phyloP scores from a whole-genome alignment of 2,113 vertebrate species.

The Ciconia maguari region DNA sequence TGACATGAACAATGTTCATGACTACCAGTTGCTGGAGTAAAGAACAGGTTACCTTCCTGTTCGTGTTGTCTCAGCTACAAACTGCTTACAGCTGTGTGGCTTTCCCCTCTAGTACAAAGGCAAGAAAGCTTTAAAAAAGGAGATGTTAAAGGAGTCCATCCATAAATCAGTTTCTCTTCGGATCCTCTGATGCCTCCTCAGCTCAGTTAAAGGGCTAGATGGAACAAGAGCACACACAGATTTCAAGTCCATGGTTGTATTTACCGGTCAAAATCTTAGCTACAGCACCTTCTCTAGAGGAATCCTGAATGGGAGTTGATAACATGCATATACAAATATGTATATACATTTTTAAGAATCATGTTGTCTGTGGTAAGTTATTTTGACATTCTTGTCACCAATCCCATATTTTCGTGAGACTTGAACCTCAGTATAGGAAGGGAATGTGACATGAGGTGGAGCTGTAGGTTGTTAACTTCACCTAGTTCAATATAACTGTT shows the following conservation, averaged over 20 bases:
- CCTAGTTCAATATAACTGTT: background rate
- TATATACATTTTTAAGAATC: background rate
- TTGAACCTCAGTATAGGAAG: background rate
- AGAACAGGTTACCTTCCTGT: background rate
- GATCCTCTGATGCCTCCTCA: background rate
- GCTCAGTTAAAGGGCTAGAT: background rate
- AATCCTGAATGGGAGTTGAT: background rate
- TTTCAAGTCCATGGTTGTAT: background rate
- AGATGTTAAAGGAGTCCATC: background rate
- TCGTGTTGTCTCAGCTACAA: background rate
- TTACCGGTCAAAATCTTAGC: background rate
- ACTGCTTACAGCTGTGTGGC: background rate
- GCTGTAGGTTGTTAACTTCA: background rate
- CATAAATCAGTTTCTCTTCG: background rate
- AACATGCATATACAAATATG: background rate
- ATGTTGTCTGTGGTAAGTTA: background rate
- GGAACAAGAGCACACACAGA: background rate
- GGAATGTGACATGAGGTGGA: background rate
- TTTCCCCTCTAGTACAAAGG: background rate
- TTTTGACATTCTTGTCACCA: background rate
- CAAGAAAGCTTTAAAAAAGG: background rate
- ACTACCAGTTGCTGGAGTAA: background rate
- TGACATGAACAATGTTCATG: background rate
- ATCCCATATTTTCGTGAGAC: background rate
- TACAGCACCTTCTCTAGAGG: background rate